Evolutionary conservation across 2,797 vertebrate species (phyloP).

Genomic region (Sebastes matsubarae): DNA sequence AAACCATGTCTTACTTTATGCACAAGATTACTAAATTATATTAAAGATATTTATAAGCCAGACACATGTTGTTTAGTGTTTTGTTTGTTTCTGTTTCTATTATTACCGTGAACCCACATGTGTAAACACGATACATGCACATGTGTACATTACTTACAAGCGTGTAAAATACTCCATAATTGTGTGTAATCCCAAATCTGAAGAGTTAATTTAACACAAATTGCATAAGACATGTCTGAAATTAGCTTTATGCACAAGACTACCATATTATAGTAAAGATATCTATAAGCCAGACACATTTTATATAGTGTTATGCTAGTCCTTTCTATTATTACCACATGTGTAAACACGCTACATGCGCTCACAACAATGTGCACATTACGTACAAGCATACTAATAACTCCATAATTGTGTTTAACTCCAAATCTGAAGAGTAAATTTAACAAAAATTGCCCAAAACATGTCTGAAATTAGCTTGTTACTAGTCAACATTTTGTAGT

Average conservation of each 20-base stretch:
- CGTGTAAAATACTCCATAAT: accelerated
- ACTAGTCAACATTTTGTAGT: too few species aligned
- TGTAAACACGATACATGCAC: constrained; percentile 34
- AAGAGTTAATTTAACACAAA: too few species aligned
- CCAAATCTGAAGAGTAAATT: background rate
- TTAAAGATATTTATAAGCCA: too few species aligned
- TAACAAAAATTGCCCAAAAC: too few species aligned
- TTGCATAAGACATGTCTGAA: too few species aligned
- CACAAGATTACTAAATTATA: too few species aligned
- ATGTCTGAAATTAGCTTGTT: too few species aligned
- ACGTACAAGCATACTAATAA: accelerated
- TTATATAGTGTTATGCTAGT: too few species aligned
- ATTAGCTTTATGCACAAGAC: too few species aligned
- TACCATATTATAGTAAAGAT: too few species aligned
- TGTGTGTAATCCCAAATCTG: background rate
- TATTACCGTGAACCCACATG: background rate
- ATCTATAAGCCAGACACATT: too few species aligned
- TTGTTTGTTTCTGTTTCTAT: background rate
- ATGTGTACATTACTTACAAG: background rate
- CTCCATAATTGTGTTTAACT: accelerated
- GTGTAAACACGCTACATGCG: constrained; percentile 24
- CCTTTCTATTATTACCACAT: too few species aligned
- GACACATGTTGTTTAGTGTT: background rate
- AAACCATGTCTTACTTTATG: background rate
- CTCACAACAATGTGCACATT: background rate